Percentiles rank a stretch among this genome's conserved stretches.
These are phyloP conservation scores for Ptyas mucosa DNA, from an alignment of 2,113 vertebrate genomes.

Conservation along the genomic window DNA sequence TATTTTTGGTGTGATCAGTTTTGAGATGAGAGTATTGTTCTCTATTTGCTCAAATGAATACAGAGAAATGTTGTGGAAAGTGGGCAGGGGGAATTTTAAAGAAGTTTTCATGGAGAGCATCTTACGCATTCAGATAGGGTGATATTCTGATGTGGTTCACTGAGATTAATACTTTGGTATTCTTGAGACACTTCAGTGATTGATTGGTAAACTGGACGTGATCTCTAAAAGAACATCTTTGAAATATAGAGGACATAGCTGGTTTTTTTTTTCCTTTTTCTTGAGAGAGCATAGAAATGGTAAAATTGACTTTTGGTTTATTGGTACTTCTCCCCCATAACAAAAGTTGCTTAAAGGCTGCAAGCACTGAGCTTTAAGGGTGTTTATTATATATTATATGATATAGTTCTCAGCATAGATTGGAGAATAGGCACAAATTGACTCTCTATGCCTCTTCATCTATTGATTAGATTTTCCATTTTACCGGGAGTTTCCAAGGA, in stretches of 20 bases:
- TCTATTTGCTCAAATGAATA: constrained; percentile 30
- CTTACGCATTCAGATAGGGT: not conserved
- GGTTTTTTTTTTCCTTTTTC: too few species aligned
- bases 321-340: not conserved
- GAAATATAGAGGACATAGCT: not conserved
- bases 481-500: constrained; percentile 9
- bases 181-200: constrained; percentile 5
- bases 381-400: too few species aligned
- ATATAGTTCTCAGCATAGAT: not conserved
- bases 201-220: constrained; percentile 11
- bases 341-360: constrained; percentile 31
- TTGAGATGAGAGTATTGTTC: constrained; percentile 53
- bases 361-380: constrained; percentile 23
- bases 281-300: constrained; percentile 25
- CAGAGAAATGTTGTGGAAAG: not conserved
- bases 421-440: not conserved
- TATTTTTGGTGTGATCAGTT: constrained; percentile 54
- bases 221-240: not conserved
- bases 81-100: constrained; percentile 7
- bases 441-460: not conserved
- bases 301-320: constrained; percentile 40
- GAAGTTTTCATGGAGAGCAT: not conserved
- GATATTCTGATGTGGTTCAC: not conserved
- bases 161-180: not conserved
- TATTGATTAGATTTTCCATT: not conserved